phyloP scores from a whole-genome alignment of 2,888 invertebrate species.

The Blastobasis lacticolella region DNA sequence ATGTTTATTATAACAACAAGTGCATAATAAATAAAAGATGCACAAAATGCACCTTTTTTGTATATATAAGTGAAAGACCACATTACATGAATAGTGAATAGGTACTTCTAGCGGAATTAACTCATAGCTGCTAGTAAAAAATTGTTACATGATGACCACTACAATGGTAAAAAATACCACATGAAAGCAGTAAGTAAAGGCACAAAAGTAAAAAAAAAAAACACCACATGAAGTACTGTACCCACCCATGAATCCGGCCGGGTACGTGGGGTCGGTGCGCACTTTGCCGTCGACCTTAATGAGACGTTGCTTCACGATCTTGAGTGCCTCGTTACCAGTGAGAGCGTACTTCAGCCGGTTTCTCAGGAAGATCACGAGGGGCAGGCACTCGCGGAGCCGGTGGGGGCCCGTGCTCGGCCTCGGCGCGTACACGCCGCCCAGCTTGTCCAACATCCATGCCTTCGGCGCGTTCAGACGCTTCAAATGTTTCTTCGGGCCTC shows the following conservation, averaged over 20 bases:
- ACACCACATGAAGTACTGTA: conserved; percentile 10
- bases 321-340: conserved; percentile 96
- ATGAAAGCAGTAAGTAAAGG: no score
- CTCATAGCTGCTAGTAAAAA: no score
- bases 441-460: conserved; percentile 99
- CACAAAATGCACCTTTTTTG: no score
- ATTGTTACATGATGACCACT: no score
- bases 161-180: no score
- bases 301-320: conserved; percentile 97
- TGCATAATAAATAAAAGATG: no score
- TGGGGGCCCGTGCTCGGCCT: conserved; percentile 98
- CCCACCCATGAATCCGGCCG: conserved; percentile 99
- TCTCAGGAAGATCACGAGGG: conserved; percentile 95
- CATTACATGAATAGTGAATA: no score
- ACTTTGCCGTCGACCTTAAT: conserved; percentile 99
- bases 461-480: conserved; percentile 99
- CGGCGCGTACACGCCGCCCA: conserved; percentile 98
- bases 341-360: conserved; percentile 99
- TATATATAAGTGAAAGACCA: no score
- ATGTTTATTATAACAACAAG: background rate
- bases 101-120: no score
- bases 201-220: background rate
- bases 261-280: conserved; percentile 97
- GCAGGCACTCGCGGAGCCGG: conserved; percentile 96
- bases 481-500: conserved; percentile 99